Base-by-base conservation (phyloP, 1,140 invertebrate genomes). In the Dreissena rostriformis region DNA sequence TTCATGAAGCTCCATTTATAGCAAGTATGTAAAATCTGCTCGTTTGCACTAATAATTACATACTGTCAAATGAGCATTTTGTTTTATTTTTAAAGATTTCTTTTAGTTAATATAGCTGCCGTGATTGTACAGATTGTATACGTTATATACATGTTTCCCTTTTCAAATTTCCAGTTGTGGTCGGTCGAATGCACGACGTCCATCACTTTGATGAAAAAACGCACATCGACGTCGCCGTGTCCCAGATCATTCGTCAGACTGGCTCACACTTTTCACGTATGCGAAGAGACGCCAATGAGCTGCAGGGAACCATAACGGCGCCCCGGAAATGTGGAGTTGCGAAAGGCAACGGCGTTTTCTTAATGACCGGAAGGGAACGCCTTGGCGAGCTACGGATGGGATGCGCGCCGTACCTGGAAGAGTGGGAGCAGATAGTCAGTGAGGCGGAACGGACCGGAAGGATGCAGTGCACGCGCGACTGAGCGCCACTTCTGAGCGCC, bases 301-400 rank as follows among this genome's bases (percentile, higher is more conserved):
- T 91, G 24, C 67, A 76, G 19, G 90, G 89, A 12, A 86, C 82
- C 91, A 78, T 95, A 89, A 52, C 94, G 61, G 95, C 96, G 52
- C 94, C 95, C 0, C 94, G 95, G 15, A 94, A 95, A 72, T 97
- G 97, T 90, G 96, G 96, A 11, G 96, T 96, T 22, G 93, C 94
- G 51, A 95, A 95, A 39, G 96, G 96, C 11, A 93, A 94, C 11
- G 96, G 96, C 0, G 96, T 97, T 92, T 97, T 97, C 94, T 94
- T 97, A 52, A 96, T 97, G 91, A 96, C 97, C 95, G 97, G 96
- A 17, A 94, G 96, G 76, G 94, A 96, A 79, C 94, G 96, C 84
- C 94, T 97, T 14, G 96, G 96, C 4, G 94, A 96, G 53, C 93
- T 96, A n/a, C 94, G 95, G 1, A 91, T 97, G 22, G 94, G 95